Evolutionary conservation across 2,888 invertebrate species (phyloP).

Genomic region (Chloroclysta siterata): DNA sequence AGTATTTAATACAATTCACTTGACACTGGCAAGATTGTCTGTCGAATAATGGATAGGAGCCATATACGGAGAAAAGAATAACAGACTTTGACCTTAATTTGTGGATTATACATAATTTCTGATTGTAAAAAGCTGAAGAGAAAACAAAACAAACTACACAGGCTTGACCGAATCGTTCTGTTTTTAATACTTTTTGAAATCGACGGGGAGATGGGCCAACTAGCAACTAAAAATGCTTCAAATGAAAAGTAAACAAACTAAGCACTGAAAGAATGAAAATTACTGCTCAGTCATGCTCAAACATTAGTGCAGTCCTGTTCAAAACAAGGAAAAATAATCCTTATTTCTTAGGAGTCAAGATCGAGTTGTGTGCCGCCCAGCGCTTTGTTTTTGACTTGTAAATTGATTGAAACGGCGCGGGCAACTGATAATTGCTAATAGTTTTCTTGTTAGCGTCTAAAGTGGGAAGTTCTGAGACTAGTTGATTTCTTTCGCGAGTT

Average conservation of each 20-base stretch:
- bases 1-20: too few species aligned
- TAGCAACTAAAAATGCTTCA: constrained; percentile 42
- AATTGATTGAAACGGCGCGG: constrained; percentile 77
- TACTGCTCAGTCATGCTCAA: constrained; percentile 58
- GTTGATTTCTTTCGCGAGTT: constrained; percentile 66
- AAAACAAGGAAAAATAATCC: constrained; percentile 28
- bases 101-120: too few species aligned
- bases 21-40: too few species aligned
- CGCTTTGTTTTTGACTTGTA: constrained; percentile 71
- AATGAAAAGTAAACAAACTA: constrained; percentile 49
- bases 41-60: too few species aligned
- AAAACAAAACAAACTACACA: neutral
- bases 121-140: neutral
- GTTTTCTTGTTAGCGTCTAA: constrained; percentile 76
- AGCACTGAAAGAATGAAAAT: constrained; percentile 59
- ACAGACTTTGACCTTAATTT: too few species aligned
- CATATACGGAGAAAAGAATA: too few species aligned
- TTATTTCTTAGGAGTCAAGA: constrained; percentile 34
- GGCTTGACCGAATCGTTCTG: constrained; percentile 6
- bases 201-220: constrained; percentile 33
- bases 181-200: constrained; percentile 24
- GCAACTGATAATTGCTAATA: constrained; percentile 79
- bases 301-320: constrained; percentile 49
- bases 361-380: constrained; percentile 54
- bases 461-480: constrained; percentile 65